A percentile compares a stretch with the other conserved stretches of the same genome.
These are phyloP conservation scores for Drosophila kurseongensis DNA, from an alignment of 1,140 invertebrate genomes.

Conservation along the genomic window DNA sequence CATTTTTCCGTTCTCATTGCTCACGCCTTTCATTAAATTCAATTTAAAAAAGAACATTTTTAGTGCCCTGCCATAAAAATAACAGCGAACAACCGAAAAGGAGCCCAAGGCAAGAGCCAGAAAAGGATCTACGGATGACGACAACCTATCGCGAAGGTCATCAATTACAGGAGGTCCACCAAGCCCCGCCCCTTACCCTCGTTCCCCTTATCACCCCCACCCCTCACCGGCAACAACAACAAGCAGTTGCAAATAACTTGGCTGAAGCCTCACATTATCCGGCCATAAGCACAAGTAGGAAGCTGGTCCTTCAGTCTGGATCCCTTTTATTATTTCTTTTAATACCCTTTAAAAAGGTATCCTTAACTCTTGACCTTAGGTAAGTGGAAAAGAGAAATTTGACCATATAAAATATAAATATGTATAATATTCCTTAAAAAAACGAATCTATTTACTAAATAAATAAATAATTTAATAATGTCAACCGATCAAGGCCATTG, in stretches of 20 bases:
- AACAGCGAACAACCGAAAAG: slow-evolving; percentile 41
- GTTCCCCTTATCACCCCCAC: slow-evolving; percentile 22
- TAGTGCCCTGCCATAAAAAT: slow-evolving; percentile 78
- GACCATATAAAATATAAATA: background rate
- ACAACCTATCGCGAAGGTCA: slow-evolving; percentile 78
- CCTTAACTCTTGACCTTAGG: background rate
- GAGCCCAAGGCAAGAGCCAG: slow-evolving; percentile 19
- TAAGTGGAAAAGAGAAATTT: background rate
- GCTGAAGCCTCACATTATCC: slow-evolving; percentile 78
- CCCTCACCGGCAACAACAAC: slow-evolving; percentile 30
- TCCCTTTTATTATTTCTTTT: slow-evolving; percentile 49
- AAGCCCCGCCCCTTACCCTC: slow-evolving; percentile 37
- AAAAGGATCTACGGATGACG: slow-evolving; percentile 62
- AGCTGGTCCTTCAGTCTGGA: slow-evolving; percentile 57
- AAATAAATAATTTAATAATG: too few relatives aligned
- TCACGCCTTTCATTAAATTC: slow-evolving; percentile 80
- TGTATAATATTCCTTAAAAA: too few relatives aligned
- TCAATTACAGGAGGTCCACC: slow-evolving; percentile 73
- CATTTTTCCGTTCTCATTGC: slow-evolving; percentile 21
- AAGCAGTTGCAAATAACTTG: slow-evolving; percentile 79
- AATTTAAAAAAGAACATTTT: slow-evolving; percentile 77
- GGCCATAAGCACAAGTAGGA: slow-evolving; percentile 78
- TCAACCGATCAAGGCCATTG: too few relatives aligned
- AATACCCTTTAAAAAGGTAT: slow-evolving; percentile 1
- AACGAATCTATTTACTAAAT: too few relatives aligned